Base-by-base conservation (phyloP, 2,113 vertebrate species). In the Xenopus borealis region DNA sequence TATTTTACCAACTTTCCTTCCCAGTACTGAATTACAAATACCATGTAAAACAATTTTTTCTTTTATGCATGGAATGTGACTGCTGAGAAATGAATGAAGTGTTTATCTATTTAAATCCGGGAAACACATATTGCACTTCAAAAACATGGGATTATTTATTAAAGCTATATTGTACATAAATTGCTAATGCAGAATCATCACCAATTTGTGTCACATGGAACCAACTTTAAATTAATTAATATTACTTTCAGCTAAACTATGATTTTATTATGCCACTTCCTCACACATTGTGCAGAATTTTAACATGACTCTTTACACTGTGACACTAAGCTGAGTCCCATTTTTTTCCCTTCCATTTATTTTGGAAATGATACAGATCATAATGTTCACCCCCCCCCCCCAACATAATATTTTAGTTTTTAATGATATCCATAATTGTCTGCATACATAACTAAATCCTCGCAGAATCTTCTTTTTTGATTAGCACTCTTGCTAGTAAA, bases 401-500 rank as follows among this genome's bases (percentile, higher is more conserved):
- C 89, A 85, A 88, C 87, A 92, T 88, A 85, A 89, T 90, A 88
- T 89, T 86, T 88, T 91, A 86, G 87, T 91, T 89, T 91, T 90
- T 92, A 92, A 92, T 88, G 89, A 89, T 85, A 85, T 84, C 85
- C 86, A 78, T 90, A 89, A 88, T 89, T 92, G 84, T 89, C 81
- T 83, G 90, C 89, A 92, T 87, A 91, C 89, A 92, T 91, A 89
- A 89, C 89, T 91, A 86, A 88, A 91, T 85, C 86, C 89, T 90
- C 33, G 33, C 33, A 40, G 33, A 40, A 40, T 40, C 33, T 40
- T 88, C 81, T 82, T n/a, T 89, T 89, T 91, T 91, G 91, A 92
- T 92, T 91, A 92, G 89, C 90, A 90, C 90, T 92, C 90, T 89
- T 90, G 89, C 91, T 92, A 92, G 90, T 92, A 92, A 92, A 91